Evolutionary conservation across 2,797 vertebrate species (phyloP), one percentile per base, ranked within the genome.

Genomic region (Varecia variegata): DNA sequence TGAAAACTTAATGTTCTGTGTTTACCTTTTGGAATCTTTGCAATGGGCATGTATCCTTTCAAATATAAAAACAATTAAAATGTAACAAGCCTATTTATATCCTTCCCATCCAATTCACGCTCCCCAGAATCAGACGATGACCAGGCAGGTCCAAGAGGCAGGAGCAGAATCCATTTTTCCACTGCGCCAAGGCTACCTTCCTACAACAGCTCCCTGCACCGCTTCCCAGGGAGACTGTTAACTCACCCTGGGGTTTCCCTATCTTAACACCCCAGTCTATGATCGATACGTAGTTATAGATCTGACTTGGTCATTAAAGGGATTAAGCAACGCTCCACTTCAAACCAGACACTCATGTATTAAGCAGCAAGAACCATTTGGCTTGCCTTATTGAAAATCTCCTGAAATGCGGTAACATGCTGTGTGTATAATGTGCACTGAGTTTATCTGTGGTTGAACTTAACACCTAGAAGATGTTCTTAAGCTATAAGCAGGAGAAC

Each of bases 61-160:
- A 80, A 77, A 89, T 93, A 60, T 38, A 50, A 89, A 95, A 43
- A 83, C 88, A 50, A 50, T 35, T 43, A 76, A 54, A 89, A 83
- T 56, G 6, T 11, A 60, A 54, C 43, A 88, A 40, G 47, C 6
- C n/a, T 74, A 60, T 38, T 82, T 35, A 3, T 2, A 73, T n/a
- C 15, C 11, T 77, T 65, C 52, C 32, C 77, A 58, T 56, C 13
- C 21, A 77, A 52, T n/a, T 70, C 47, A 30, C 7, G 30, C 4
- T 92, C 32, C 71, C 52, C 35, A 62, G 76, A 90, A 84, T 40
- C 79, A 68, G 47, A 56, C 1, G 1, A 54, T 40, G 40, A 85
- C 67, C 13, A 15, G 4, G 5, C 10, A 90, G n/a, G 14, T 18
- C 13, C 58, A 54, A 71, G 2, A 15, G 52, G 18, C 56, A 45